A percentile compares a stretch with the other conserved stretches of the same genome.
Conservation (phyloP, 2,888 invertebrate genomes). For the Dolomedes plantarius region DNA sequence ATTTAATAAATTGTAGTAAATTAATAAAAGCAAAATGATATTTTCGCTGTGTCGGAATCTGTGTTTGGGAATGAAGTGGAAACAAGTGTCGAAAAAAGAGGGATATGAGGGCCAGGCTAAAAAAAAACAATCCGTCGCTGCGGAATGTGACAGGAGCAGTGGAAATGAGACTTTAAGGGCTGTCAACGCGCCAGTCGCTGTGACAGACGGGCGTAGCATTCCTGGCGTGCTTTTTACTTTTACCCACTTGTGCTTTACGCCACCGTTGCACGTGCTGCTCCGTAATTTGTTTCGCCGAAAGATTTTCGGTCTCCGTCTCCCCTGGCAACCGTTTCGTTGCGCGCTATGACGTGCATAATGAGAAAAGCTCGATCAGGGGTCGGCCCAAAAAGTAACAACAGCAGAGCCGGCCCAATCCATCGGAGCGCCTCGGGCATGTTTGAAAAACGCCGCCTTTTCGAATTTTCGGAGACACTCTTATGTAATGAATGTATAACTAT, state of each 20-base stretch:
- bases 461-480: too few relatives aligned
- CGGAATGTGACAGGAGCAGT: conserved; percentile 36
- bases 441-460: too few relatives aligned
- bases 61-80: too few relatives aligned
- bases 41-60: too few relatives aligned
- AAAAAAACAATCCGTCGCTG: too few relatives aligned
- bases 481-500: too few relatives aligned
- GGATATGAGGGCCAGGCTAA: too few relatives aligned
- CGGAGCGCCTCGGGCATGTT: too few relatives aligned
- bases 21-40: too few relatives aligned
- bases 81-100: too few relatives aligned
- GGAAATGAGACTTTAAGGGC: conserved; percentile 57
- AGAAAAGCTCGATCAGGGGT: conserved; percentile 30
- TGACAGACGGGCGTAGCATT: conserved; percentile 59
- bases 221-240: conserved; percentile 61
- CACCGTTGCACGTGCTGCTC: conserved; percentile 44
- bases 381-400: conserved; percentile 40
- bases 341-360: conserved; percentile 54
- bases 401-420: too few relatives aligned
- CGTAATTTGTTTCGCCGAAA: conserved; percentile 49
- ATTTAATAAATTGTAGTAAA: too few relatives aligned
- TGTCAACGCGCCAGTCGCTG: conserved; percentile 30
- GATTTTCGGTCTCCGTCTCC: conserved; percentile 34
- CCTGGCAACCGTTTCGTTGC: conserved; percentile 35
- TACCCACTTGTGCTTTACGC: conserved; percentile 48